phyloP scores from a whole-genome alignment of 2,797 vertebrate genomes.

The Psittacula echo region DNA sequence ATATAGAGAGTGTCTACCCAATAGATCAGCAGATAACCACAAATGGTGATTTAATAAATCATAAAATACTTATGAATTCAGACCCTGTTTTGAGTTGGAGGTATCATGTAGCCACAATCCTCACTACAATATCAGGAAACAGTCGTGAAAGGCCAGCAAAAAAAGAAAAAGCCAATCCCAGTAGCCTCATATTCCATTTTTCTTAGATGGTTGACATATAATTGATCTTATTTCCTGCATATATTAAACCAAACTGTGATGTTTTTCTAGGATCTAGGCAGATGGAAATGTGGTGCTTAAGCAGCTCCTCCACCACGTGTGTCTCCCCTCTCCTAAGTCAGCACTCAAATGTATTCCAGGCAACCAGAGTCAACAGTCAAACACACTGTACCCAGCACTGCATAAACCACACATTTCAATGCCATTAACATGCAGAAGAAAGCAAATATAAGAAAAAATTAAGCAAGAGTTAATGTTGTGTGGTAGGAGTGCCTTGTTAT shows the following conservation, averaged over 20 bases:
- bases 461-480: background rate
- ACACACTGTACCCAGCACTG: background rate
- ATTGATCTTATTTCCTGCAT: background rate
- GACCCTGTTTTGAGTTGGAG: background rate
- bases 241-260: background rate
- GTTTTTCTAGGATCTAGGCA: background rate
- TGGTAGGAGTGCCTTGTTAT: background rate
- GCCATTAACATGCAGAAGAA: background rate
- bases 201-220: background rate
- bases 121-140: background rate
- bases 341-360: background rate
- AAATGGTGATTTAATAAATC: background rate
- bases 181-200: background rate
- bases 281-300: background rate
- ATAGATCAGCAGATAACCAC: background rate
- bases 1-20: background rate
- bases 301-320: background rate
- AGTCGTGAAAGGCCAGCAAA: background rate
- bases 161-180: background rate
- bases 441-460: background rate
- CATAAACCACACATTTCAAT: background rate
- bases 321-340: background rate
- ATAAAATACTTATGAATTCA: background rate
- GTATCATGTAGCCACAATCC: background rate
- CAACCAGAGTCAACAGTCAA: background rate